Percentiles rank a stretch among this genome's conserved stretches.
Evolutionary conservation across 2,888 invertebrate species (phyloP).

Genomic region (Amiota communis): DNA sequence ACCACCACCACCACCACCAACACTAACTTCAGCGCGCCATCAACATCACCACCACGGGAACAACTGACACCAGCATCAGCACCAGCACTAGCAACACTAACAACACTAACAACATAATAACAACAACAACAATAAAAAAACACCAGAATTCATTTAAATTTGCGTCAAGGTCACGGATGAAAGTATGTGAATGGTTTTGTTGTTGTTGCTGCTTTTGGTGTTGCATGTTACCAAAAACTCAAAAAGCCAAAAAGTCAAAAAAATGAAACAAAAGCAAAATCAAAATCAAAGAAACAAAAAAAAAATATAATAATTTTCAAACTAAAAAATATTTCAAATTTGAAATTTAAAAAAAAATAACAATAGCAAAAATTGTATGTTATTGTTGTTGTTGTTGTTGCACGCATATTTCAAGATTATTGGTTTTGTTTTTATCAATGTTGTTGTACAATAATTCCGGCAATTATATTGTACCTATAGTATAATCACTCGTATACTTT

Average conservation of each 20-base stretch:
- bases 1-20: not conserved
- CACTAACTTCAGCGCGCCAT: not conserved
- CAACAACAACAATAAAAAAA: conserved; percentile 43
- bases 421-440: not conserved
- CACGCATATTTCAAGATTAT: conserved; percentile 10
- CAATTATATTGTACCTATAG: conserved; percentile 9
- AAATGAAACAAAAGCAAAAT: conserved; percentile 31
- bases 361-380: conserved; percentile 14
- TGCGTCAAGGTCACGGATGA: conserved; percentile 70
- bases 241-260: not conserved
- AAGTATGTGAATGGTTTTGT: conserved; percentile 50
- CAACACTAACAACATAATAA: not conserved
- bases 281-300: not conserved
- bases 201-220: conserved; percentile 21
- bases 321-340: not conserved
- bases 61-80: too few relatives aligned
- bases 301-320: not conserved
- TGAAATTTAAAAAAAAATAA: not conserved
- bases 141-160: conserved; percentile 42
- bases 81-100: too few relatives aligned
- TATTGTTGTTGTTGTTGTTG: not conserved
- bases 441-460: conserved; percentile 4
- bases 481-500: conserved; percentile 12
- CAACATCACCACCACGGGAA: too few relatives aligned
- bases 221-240: not conserved